These are phyloP conservation scores for Strigamia transsilvanica DNA, from an alignment of 2,888 invertebrate genomes.

Conservation along the genomic window DNA sequence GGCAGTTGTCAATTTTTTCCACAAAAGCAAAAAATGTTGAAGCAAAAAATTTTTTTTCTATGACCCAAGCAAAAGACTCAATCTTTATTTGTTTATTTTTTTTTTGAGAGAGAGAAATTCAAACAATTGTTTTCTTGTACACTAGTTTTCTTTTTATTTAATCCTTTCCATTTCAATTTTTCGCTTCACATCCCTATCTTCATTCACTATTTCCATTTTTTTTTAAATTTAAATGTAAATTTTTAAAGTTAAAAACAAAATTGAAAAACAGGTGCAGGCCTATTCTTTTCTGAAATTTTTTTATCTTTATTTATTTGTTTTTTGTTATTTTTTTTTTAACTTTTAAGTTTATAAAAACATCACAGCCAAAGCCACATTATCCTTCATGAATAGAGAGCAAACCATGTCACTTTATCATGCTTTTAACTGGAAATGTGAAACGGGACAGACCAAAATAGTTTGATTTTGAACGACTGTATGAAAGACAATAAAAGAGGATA, in stretches of 20 bases:
- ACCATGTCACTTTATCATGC: constrained; percentile 23
- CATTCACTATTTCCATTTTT: background rate
- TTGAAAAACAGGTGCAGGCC: background rate
- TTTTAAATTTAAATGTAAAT: background rate
- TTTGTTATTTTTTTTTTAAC: background rate
- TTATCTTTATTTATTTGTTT: background rate
- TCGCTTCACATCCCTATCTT: background rate
- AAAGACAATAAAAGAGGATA: background rate
- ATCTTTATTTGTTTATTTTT: background rate
- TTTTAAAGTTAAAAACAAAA: background rate
- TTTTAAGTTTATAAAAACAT: constrained; percentile 33
- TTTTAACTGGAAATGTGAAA: constrained; percentile 41
- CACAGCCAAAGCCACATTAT: constrained; percentile 46
- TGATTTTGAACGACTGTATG: constrained; percentile 46
- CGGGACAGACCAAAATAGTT: constrained; percentile 48
- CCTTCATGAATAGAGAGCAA: constrained; percentile 47
- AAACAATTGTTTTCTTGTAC: constrained; percentile 1
- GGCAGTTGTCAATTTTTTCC: constrained; percentile 48
- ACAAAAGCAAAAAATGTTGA: constrained; percentile 49
- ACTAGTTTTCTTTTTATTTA: background rate
- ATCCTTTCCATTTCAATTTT: constrained; percentile 43
- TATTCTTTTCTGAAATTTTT: constrained; percentile 22
- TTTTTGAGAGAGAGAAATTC: constrained; percentile 38
- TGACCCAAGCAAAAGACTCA: constrained; percentile 42
- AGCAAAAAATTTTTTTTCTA: constrained; percentile 20